phyloP scores from a whole-genome alignment of 2,797 vertebrate genomes.

The Hydrolagus colliei region DNA sequence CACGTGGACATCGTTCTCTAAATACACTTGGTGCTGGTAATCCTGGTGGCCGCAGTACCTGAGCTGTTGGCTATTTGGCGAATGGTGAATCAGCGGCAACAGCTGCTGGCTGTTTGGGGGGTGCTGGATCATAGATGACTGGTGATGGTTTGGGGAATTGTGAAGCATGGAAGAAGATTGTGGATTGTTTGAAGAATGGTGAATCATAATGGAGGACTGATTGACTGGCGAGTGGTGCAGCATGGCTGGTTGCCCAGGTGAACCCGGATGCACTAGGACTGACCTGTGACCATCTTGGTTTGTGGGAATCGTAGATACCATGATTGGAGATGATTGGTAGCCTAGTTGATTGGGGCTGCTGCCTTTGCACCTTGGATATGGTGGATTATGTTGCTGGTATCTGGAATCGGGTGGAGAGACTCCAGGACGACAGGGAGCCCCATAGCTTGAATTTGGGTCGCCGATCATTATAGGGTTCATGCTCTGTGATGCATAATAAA shows the following conservation, averaged over 20 bases:
- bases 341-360: conserved; percentile 67
- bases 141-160: conserved; percentile 50
- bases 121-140: conserved; percentile 52
- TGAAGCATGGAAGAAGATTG: conserved; percentile 50
- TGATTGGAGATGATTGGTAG: conserved; percentile 65
- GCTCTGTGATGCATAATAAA: conserved; percentile 77
- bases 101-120: conserved; percentile 53
- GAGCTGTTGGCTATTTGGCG: conserved; percentile 76
- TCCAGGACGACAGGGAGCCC: conserved; percentile 76
- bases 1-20: conserved; percentile 65
- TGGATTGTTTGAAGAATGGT: conserved; percentile 19
- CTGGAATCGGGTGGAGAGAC: conserved; percentile 69
- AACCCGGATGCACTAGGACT: conserved; percentile 81
- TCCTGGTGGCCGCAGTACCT: conserved; percentile 67
- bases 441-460: conserved; percentile 70
- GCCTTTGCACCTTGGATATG: conserved; percentile 76
- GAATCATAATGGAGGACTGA: conserved; percentile 48
- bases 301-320: conserved; percentile 50
- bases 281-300: conserved; percentile 80
- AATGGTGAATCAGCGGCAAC: conserved; percentile 76
- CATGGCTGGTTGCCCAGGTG: conserved; percentile 61
- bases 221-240: conserved; percentile 51
- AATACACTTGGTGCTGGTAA: conserved; percentile 82
- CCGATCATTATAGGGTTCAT: conserved; percentile 52
- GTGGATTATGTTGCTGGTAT: conserved; percentile 78